A percentile compares a stretch with the other conserved stretches of the same genome.
Conservation (phyloP, 2,797 vertebrate species). For the Apogon talboti region DNA sequence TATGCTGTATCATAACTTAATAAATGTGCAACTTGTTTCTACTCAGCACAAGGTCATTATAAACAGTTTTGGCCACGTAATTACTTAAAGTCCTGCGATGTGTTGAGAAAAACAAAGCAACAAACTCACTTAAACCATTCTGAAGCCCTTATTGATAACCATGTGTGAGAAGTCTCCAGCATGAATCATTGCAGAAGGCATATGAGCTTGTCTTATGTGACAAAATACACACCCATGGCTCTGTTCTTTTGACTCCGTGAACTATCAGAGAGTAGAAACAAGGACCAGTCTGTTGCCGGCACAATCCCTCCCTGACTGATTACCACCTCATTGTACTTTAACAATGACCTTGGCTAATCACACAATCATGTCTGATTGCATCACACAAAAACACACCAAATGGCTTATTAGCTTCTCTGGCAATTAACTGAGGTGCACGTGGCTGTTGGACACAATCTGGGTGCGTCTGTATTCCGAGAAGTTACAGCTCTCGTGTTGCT, state of each 20-base stretch:
- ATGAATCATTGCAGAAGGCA: conserved; percentile 6
- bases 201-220: conserved; percentile 22
- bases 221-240: conserved; percentile 13
- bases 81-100: too few relatives aligned
- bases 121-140: conserved; percentile 10
- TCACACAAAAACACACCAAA: conserved; percentile 2
- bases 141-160: too few relatives aligned
- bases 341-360: conserved; percentile 61
- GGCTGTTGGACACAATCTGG: conserved; percentile 12
- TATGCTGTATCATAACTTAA: conserved; percentile 6
- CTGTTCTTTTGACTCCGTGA: conserved; percentile 16
- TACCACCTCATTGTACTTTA: conserved; percentile 42
- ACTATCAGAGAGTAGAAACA: conserved; percentile 30
- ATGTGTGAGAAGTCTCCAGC: conserved; percentile 16
- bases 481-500: conserved; percentile 8
- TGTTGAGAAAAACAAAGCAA: conserved; percentile 4
- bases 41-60: neutral
- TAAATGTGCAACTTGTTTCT: conserved; percentile 4
- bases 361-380: conserved; percentile 47
- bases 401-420: conserved; percentile 37
- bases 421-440: conserved; percentile 16
- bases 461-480: conserved; percentile 13
- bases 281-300: conserved; percentile 17
- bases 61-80: conserved; percentile 8
- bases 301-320: conserved; percentile 25